Conservation (phyloP, 2,888 invertebrate genomes). For the Nomada lathburiana region DNA sequence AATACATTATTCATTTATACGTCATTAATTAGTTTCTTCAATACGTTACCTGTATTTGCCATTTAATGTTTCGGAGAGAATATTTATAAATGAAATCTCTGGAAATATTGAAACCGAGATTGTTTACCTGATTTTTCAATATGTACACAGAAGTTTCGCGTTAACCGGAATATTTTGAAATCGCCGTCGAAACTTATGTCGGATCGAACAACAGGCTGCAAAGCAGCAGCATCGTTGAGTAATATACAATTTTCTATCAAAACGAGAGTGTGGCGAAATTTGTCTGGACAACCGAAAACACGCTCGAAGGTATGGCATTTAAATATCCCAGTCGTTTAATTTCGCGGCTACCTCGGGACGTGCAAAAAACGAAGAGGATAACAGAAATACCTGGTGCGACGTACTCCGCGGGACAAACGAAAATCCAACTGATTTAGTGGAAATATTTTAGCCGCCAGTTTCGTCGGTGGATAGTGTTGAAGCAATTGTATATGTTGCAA, state of each 20-base stretch:
- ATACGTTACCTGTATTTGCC: too few relatives aligned
- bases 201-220: conserved; percentile 4
- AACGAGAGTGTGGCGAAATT: background rate
- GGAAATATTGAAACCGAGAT: background rate
- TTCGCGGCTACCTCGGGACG: background rate
- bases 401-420: too few relatives aligned
- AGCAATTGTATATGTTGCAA: too few relatives aligned
- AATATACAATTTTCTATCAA: background rate
- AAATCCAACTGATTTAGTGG: background rate
- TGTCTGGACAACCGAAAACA: background rate
- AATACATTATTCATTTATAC: background rate
- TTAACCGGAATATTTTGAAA: conserved; percentile 8
- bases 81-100: background rate
- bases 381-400: too few relatives aligned
- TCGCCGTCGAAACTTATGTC: background rate
- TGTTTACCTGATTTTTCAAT: background rate
- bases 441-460: background rate
- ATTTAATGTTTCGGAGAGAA: background rate
- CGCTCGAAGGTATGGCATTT: background rate
- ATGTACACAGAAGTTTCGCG: background rate
- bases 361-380: background rate
- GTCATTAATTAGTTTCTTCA: too few relatives aligned
- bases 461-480: too few relatives aligned
- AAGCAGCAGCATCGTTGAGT: background rate
- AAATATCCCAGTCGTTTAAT: background rate